Percentiles rank a stretch among this genome's conserved stretches.
These are phyloP conservation scores for Drosophila crucigera DNA, from an alignment of 2,888 invertebrate genomes.

Conservation along the genomic window DNA sequence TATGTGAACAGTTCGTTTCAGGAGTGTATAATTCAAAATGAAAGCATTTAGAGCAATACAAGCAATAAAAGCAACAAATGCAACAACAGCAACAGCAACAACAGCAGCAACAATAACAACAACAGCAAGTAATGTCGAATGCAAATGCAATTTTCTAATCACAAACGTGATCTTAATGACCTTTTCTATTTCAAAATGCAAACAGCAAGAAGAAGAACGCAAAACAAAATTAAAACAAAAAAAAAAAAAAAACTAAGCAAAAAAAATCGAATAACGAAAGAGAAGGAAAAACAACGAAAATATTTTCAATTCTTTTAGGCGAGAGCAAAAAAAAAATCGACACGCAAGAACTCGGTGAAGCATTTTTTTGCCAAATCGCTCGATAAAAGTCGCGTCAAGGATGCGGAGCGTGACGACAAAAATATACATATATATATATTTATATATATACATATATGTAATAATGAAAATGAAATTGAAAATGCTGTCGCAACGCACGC, in stretches of 20 bases:
- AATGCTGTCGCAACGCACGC: slow-evolving; percentile 32
- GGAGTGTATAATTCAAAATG: slow-evolving; percentile 54
- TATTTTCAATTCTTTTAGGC: slow-evolving; percentile 68
- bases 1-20: slow-evolving; percentile 56
- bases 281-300: slow-evolving; percentile 49
- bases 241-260: slow-evolving; percentile 3
- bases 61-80: slow-evolving; percentile 29
- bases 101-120: slow-evolving; percentile 38
- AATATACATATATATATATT: slow-evolving; percentile 2
- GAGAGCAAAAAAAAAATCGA: slow-evolving; percentile 82
- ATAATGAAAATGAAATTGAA: slow-evolving; percentile 2
- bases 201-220: slow-evolving; percentile 33
- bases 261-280: not conserved
- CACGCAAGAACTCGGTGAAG: slow-evolving; percentile 84
- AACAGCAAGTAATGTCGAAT: slow-evolving; percentile 58
- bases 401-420: slow-evolving; percentile 44
- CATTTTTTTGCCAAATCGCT: slow-evolving; percentile 83
- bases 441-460: not conserved
- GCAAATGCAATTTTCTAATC: slow-evolving; percentile 67
- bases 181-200: slow-evolving; percentile 68
- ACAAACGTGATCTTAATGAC: slow-evolving; percentile 74
- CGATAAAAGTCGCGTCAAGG: slow-evolving; percentile 70
- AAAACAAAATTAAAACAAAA: slow-evolving; percentile 17
- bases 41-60: slow-evolving; percentile 22
- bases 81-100: slow-evolving; percentile 33